These are phyloP conservation scores for Gymnarchus niloticus DNA, from an alignment of 2,113 vertebrate genomes.

Conservation along the genomic window DNA sequence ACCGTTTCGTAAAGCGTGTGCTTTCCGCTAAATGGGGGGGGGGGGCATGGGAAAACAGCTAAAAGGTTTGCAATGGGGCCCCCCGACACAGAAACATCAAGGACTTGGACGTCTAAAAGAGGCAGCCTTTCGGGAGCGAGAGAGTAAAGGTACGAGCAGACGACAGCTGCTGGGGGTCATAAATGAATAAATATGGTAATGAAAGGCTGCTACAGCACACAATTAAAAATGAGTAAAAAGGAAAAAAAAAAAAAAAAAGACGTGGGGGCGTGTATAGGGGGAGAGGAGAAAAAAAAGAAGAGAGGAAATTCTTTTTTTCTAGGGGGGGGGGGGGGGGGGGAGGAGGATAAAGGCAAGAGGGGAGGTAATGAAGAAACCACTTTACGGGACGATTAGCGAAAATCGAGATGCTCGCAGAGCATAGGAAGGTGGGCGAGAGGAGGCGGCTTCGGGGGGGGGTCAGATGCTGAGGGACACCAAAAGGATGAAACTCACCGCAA, in stretches of 20 bases:
- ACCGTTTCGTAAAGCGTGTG: no score
- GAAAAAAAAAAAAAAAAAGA: conserved; percentile 50
- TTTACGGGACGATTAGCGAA: neutral
- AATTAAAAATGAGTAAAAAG: conserved; percentile 61
- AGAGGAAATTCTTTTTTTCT: no score
- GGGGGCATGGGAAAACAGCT: neutral
- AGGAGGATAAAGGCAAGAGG: neutral
- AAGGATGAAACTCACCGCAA: no score
- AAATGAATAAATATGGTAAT: conserved; percentile 60
- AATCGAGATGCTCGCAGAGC: neutral
- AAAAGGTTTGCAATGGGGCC: neutral
- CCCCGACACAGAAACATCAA: neutral
- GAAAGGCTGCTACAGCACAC: conserved; percentile 46
- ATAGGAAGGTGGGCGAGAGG: neutral
- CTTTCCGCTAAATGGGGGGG: no score
- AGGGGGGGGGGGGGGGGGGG: neutral
- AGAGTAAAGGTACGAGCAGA: neutral
- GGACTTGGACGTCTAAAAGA: neutral
- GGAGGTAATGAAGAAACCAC: neutral
- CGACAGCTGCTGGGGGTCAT: conserved; percentile 39
- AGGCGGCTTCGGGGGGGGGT: no score
- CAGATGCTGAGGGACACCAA: no score
- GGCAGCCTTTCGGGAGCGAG: neutral
- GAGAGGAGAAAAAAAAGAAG: conserved; percentile 33
- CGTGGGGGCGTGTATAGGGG: conserved; percentile 46